Evolutionary conservation across 2,797 vertebrate genomes (phyloP).

Genomic region (Atherinosoma microstoma): DNA sequence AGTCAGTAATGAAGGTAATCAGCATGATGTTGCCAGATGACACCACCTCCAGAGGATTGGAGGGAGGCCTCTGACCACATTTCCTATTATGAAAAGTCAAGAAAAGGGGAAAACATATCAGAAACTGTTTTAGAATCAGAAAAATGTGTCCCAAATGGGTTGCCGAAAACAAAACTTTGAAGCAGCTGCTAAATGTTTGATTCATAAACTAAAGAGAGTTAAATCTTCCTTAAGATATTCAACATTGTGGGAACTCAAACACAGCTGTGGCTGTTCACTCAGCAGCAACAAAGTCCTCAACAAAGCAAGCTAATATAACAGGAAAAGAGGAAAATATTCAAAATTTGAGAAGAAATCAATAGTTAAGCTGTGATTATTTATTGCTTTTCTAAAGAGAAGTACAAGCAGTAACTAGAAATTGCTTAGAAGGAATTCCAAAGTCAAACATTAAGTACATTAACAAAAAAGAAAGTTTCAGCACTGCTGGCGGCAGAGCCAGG

Average conservation of each 20-base stretch:
- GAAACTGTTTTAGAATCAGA: not conserved
- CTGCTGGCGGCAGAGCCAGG: constrained; percentile 49
- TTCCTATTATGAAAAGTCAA: constrained; percentile 62
- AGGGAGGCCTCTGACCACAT: constrained; percentile 85
- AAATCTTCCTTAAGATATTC: not conserved
- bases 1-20: constrained; percentile 80
- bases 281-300: constrained; percentile 39
- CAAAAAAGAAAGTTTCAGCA: constrained; percentile 49
- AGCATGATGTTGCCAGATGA: constrained; percentile 85
- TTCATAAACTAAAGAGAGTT: constrained; percentile 21
- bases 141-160: not conserved
- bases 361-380: constrained; percentile 37
- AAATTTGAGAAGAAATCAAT: constrained; percentile 58
- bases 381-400: no score
- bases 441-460: constrained; percentile 70
- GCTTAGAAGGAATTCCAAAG: constrained; percentile 68
- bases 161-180: constrained; percentile 11
- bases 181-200: not conserved
- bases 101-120: constrained; percentile 9
- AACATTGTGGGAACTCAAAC: constrained; percentile 19
- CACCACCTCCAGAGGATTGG: constrained; percentile 77
- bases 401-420: constrained; percentile 52
- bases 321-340: constrained; percentile 17
- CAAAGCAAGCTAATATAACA: constrained; percentile 45
- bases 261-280: constrained; percentile 28